Evolutionary conservation across 53 echinoderm and acorn worm genomes (phyloP).

Genomic region (Crossaster papposus): DNA sequence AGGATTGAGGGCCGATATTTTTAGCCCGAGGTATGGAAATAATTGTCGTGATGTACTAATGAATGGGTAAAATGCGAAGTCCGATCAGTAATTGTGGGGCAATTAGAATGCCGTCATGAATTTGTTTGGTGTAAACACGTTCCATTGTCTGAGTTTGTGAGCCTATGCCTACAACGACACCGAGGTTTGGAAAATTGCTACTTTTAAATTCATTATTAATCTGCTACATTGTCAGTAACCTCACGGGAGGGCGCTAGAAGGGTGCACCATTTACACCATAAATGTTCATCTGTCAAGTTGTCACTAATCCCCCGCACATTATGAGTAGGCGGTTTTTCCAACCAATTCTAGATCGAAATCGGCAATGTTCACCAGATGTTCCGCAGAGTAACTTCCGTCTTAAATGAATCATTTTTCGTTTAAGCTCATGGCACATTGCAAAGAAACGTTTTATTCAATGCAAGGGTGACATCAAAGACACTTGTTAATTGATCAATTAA

Average conservation of each 20-base stretch:
- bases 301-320: not conserved
- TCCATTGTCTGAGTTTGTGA: too few relatives aligned
- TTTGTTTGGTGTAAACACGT: too few relatives aligned
- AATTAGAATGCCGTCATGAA: too few relatives aligned
- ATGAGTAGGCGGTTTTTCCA: not conserved
- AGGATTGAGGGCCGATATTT: too few relatives aligned
- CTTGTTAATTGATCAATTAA: constrained; percentile 29
- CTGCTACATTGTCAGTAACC: not conserved
- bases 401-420: not conserved
- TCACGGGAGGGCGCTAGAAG: not conserved
- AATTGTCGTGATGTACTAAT: too few relatives aligned
- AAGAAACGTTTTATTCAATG: not conserved
- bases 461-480: not conserved
- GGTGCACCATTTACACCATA: not conserved
- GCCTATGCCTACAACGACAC: too few relatives aligned
- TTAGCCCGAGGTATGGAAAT: too few relatives aligned
- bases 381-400: not conserved
- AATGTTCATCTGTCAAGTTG: not conserved
- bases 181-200: too few relatives aligned
- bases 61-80: too few relatives aligned
- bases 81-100: too few relatives aligned
- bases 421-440: not conserved
- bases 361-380: not conserved
- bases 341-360: not conserved
- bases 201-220: not conserved